Evolutionary conservation across 2,888 invertebrate genomes (phyloP), one percentile per base, ranked within the genome.

Genomic region (Pterobdella sp.): DNA sequence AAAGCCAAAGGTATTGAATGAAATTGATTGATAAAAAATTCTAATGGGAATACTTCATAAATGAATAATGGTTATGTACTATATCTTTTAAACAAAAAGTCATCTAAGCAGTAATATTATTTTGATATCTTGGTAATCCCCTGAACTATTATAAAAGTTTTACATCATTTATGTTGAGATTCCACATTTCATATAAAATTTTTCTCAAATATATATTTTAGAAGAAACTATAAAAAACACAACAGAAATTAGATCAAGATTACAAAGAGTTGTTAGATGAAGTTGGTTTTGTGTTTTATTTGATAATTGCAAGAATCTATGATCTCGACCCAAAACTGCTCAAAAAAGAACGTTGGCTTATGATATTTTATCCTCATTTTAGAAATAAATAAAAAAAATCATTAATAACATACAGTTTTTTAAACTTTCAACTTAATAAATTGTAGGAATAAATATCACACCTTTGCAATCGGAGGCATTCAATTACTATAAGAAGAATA

Each of bases 401-500:
- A 49, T 14, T 10, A n/a, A n/a, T 7, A 65, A 18, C 22, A 65
- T 65, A 7, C 18, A 3, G 4, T 37, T 49, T 14, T 37, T n/a
- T 10, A 4, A 3, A 68, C 7, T 68, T 3, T 49, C 32, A 31
- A 29, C 14, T 1, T 26, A n/a, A 37, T 2, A 18, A 49, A 10
- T 1, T 22, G 32, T 73, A 77, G 77, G 72, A 22, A 34, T 81
- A 56, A 78, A 80, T 52, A 76, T 82, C 69, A 78, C 79, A 0
- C 79, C 79, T 2, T 74, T 80, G 26, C 81, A 82, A 63, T 77
- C 77, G 63, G 81, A 80, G 69, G 81, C 83, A 0, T 82, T 79
- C 74, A 79, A 77, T 60, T 83, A 81, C 76, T 84, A 82, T 79
- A 80, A 80, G 77, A 81, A 81, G 76, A 82, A 82, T 73, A 80